Percentiles rank a stretch among this genome's conserved stretches.
These are phyloP conservation scores for Pharmacophagus antenor DNA, from an alignment of 2,888 invertebrate genomes.

Conservation along the genomic window DNA sequence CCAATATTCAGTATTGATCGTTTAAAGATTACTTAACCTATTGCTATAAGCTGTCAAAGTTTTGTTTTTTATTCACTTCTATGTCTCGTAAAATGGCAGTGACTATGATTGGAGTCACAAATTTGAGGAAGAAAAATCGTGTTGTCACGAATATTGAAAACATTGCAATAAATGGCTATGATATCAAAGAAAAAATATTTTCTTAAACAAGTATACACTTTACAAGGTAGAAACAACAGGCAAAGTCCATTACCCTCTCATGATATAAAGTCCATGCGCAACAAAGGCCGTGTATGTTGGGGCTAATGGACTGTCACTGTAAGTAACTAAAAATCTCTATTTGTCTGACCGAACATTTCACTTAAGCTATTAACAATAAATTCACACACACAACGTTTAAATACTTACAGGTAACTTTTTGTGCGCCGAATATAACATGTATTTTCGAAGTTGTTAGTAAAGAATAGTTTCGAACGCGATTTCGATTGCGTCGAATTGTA, in stretches of 20 bases:
- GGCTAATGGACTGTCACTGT: conserved; percentile 3
- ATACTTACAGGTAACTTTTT: neutral
- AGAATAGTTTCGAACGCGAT: too few species aligned
- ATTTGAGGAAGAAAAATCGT: neutral
- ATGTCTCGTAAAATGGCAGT: too few species aligned
- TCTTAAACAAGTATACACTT: neutral
- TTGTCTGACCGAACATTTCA: neutral
- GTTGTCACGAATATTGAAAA: neutral
- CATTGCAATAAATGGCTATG: neutral
- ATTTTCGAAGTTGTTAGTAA: too few species aligned
- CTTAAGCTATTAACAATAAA: neutral
- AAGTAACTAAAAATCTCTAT: neutral
- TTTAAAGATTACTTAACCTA: too few species aligned
- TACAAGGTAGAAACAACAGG: conserved; percentile 1
- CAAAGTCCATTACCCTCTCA: neutral
- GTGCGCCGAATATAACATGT: neutral
- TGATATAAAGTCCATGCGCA: conserved; percentile 1
- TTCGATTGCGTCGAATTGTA: too few species aligned
- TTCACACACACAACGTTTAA: neutral
- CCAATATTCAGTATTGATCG: too few species aligned
- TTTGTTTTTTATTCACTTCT: too few species aligned
- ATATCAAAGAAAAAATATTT: neutral
- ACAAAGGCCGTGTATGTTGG: conserved; percentile 1
- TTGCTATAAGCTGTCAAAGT: too few species aligned
- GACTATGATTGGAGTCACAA: too few species aligned